Evolutionary conservation across 2,113 vertebrate species (phyloP).

Genomic region (Ochotona curzoniae): DNA sequence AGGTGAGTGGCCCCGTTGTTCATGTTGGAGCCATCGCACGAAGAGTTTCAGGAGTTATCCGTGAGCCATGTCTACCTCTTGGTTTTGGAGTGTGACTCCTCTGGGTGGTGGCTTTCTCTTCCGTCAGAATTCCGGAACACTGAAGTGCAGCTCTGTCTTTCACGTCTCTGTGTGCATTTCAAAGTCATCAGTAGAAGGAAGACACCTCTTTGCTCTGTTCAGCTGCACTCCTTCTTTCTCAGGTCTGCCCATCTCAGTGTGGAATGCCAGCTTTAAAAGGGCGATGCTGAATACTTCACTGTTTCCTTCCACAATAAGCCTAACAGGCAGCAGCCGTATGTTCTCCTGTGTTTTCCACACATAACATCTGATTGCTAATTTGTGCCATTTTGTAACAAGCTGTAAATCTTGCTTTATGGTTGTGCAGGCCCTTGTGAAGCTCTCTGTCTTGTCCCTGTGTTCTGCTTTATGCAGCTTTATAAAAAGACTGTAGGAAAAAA

Average conservation of each 20-base stretch:
- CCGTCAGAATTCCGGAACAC: not conserved
- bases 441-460: not conserved
- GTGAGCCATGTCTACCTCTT: conserved; percentile 11
- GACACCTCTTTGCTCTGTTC: not conserved
- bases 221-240: conserved; percentile 38
- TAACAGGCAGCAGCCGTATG: conserved; percentile 21
- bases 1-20: not conserved
- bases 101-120: not conserved
- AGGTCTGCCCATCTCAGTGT: not conserved
- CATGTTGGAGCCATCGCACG: not conserved
- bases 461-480: conserved; percentile 60
- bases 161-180: not conserved
- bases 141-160: conserved; percentile 29
- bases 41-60: not conserved
- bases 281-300: conserved; percentile 53
- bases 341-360: conserved; percentile 36
- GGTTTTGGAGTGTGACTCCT: not conserved
- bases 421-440: conserved; percentile 23
- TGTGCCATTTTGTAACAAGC: conserved; percentile 57
- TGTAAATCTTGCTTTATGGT: conserved; percentile 66
- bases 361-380: conserved; percentile 68
- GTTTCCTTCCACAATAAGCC: conserved; percentile 63
- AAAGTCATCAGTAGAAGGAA: conserved; percentile 20
- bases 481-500: not conserved
- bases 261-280: conserved; percentile 39